These are phyloP conservation scores for Smutsia gigantea DNA, from an alignment of 2,797 vertebrate species.

Conservation along the genomic window DNA sequence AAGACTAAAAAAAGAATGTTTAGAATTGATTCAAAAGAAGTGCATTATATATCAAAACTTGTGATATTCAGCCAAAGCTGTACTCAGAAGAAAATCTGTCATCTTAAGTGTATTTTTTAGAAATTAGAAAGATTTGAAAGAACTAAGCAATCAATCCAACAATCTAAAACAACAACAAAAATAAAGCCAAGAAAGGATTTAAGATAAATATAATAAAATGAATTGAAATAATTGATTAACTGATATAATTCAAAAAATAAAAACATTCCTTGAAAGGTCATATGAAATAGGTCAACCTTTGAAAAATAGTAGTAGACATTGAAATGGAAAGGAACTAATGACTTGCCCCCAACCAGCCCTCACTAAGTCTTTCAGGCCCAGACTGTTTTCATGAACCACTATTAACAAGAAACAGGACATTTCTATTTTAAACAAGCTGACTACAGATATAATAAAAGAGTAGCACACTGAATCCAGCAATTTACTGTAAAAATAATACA, in stretches of 20 bases:
- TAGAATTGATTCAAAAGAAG: background rate
- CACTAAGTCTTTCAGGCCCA: background rate
- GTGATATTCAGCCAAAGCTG: background rate
- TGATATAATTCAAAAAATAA: background rate
- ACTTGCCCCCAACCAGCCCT: background rate
- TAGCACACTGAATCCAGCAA: background rate
- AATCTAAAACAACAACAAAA: constrained; percentile 8
- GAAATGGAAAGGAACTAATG: background rate
- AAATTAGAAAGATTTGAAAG: background rate
- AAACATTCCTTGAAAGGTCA: background rate
- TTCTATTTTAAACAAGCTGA: background rate
- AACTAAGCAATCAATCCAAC: background rate
- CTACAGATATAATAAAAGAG: background rate
- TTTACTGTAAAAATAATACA: background rate
- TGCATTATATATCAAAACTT: background rate
- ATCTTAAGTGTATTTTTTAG: background rate
- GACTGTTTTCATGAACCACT: background rate
- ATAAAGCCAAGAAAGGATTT: background rate
- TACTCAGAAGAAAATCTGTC: background rate
- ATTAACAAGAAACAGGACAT: background rate
- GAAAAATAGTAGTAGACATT: background rate
- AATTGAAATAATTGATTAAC: background rate
- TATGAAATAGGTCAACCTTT: background rate
- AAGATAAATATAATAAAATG: constrained; percentile 13
- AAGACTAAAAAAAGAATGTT: background rate